A percentile compares a stretch with the other conserved stretches of the same genome.
Evolutionary conservation across 2,113 vertebrate genomes (phyloP).

Genomic region (Salvelinus namaycush): DNA sequence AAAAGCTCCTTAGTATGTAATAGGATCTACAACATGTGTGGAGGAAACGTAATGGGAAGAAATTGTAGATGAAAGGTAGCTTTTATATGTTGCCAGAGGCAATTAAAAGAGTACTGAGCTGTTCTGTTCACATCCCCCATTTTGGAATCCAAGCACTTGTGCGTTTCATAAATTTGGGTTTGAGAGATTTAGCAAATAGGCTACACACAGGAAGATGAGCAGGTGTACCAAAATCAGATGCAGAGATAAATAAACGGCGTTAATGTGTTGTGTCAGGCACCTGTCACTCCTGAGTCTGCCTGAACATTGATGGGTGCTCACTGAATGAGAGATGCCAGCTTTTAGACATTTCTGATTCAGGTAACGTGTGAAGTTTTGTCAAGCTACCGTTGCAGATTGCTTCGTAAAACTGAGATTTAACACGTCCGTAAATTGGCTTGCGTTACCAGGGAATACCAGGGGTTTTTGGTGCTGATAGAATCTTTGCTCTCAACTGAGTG

Average conservation of each 20-base stretch:
- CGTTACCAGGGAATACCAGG: neutral
- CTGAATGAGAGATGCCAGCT: constrained; percentile 24
- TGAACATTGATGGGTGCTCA: constrained; percentile 7
- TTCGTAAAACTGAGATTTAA: constrained; percentile 34
- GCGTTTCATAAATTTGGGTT: constrained; percentile 19
- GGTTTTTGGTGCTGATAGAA: neutral
- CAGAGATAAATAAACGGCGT: constrained; percentile 32
- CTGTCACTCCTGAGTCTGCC: constrained; percentile 31
- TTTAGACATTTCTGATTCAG: constrained; percentile 21
- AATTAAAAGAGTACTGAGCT: constrained; percentile 20
- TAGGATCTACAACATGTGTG: constrained; percentile 49
- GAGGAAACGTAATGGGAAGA: constrained; percentile 25
- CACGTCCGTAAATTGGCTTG: constrained; percentile 12
- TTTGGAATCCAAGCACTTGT: constrained; percentile 16
- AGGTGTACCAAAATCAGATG: constrained; percentile 13
- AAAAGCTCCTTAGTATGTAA: constrained; percentile 41
- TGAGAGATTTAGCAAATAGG: constrained; percentile 26
- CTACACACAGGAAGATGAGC: neutral
- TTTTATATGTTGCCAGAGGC: constrained; percentile 49
- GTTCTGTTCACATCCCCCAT: constrained; percentile 36
- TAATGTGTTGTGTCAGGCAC: constrained; percentile 30
- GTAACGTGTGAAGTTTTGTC: constrained; percentile 23
- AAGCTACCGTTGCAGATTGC: constrained; percentile 14
- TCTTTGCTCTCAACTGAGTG: no score
- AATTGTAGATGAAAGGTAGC: constrained; percentile 40